Base-by-base conservation (phyloP, 1,140 invertebrate genomes). In the Samia ricini region DNA sequence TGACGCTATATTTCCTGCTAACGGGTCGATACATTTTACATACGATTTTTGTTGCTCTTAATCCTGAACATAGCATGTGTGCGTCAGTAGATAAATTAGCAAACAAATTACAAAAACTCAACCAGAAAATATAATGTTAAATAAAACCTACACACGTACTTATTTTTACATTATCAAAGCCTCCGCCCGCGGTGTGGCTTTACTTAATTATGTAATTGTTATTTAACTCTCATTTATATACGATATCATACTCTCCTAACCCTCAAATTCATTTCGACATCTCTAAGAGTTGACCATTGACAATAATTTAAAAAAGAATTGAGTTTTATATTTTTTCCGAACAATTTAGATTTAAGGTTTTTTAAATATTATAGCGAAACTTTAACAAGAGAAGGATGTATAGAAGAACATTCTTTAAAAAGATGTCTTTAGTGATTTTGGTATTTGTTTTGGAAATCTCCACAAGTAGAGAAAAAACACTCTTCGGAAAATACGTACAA, bases 141-240 rank as follows among this genome's bases (percentile, higher is more conserved):
- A 42, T 42, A 15, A 15, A 42, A 15, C 33, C 33, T 42, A 42
- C 15, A 42, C 33, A 42, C 33, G 3, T 1, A 12, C 10, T 42
- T 42, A 42, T 42, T 42, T 36, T 15, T 42, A 42, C n/a, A 42
- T 42, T 42, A 42, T 42, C 33, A 42, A 42, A 42, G 33, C 33
- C 15, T 42, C 8, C 33, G 33, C 33, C 33, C 33, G 33, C 33
- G 33, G 4, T 42, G n/a, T 42, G 26, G 26, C 26, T 8, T 29
- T 5, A 29, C 26, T 10, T 8, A 29, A 0, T 29, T 29, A 29
- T 29, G 26, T 29, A 29, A 8, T 5, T 29, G 33, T 42, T 42
- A 42, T 42, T 12, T 4, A 42, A 42, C 33, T 42, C 33, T 15
- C 33, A 42, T 42, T 42, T 42, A 42, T 42, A 42, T 42, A 42